Conservation (phyloP, 2,797 vertebrate species). For the Streptopelia turtur region DNA sequence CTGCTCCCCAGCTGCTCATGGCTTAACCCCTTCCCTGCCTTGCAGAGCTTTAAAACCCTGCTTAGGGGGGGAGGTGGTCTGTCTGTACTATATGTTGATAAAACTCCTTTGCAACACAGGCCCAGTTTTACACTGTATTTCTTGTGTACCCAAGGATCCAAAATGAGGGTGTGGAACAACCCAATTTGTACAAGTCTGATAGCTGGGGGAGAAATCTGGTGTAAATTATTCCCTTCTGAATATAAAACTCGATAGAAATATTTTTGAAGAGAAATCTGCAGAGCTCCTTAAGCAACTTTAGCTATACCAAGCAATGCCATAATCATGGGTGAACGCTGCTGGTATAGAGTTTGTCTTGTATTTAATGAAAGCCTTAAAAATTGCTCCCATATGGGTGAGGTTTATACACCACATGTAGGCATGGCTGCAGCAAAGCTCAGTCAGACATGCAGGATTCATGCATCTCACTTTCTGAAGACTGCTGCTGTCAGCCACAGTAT, state of each 20-base stretch:
- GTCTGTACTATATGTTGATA: not conserved
- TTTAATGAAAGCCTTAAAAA: not conserved
- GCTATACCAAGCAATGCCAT: not conserved
- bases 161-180: not conserved
- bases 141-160: not conserved
- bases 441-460: not conserved
- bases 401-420: not conserved
- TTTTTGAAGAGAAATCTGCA: not conserved
- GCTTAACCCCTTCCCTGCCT: not conserved
- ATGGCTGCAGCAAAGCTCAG: not conserved
- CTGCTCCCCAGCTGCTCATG: not conserved
- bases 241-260: not conserved
- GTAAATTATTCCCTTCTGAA: not conserved
- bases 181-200: not conserved
- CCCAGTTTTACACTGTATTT: not conserved
- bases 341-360: not conserved
- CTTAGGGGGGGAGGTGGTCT: not conserved
- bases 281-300: not conserved
- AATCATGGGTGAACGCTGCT: not conserved
- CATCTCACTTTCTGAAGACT: not conserved
- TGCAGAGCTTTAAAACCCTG: not conserved
- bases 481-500: accelerated
- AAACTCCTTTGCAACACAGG: not conserved
- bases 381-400: not conserved
- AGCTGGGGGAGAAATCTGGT: not conserved